phyloP scores from a whole-genome alignment of 2,113 vertebrate species.

The Salvelinus fontinalis region DNA sequence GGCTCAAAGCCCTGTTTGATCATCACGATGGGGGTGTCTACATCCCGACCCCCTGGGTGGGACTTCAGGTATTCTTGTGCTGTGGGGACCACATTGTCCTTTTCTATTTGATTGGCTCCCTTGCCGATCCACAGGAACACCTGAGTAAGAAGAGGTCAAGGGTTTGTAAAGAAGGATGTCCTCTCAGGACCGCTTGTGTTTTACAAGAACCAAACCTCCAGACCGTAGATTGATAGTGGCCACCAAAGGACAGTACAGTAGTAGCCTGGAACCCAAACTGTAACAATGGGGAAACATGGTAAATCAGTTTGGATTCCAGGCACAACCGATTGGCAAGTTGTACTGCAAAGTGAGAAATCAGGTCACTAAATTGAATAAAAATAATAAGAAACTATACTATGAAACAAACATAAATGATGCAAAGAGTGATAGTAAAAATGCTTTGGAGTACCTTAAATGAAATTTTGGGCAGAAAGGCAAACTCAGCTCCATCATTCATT shows the following conservation, averaged over 20 bases:
- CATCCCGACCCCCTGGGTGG: conserved; percentile 83
- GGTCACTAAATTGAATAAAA: no score
- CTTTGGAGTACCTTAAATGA: no score
- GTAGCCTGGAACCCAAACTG: neutral
- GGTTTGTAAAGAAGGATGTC: neutral
- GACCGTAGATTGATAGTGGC: neutral
- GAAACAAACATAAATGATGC: no score
- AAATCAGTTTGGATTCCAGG: no score
- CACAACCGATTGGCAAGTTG: no score
- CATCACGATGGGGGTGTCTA: conserved; percentile 75
- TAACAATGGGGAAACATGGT: no score
- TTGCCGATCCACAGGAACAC: conserved; percentile 88
- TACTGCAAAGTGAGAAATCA: no score
- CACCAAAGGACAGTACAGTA: neutral
- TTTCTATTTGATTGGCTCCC: conserved; percentile 79
- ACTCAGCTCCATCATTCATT: no score
- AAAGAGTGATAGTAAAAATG: no score
- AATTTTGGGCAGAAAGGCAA: no score
- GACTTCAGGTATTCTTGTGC: conserved; percentile 81
- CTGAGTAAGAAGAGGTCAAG: conserved; percentile 55
- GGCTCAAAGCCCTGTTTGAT: conserved; percentile 88
- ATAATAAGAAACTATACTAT: no score
- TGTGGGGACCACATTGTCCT: conserved; percentile 69
- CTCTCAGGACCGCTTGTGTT: no score
- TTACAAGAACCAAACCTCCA: neutral